phyloP scores from a whole-genome alignment of 2,797 vertebrate genomes.

The Megaceryle alcyon region DNA sequence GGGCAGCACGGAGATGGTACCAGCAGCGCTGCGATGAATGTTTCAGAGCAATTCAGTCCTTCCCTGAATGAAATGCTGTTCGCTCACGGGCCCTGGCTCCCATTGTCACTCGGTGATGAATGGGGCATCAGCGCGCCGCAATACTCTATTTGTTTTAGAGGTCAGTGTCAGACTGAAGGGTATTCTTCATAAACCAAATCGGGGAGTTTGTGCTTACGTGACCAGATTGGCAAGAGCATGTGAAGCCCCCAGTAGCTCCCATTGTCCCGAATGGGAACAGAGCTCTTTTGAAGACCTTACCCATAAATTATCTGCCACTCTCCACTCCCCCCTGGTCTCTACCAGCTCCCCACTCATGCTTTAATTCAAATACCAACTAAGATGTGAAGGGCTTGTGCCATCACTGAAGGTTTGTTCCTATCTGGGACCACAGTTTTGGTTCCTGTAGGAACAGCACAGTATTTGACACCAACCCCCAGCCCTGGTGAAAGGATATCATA shows the following conservation, averaged over 20 bases:
- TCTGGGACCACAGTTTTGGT: not conserved
- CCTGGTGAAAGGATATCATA: rapidly evolving
- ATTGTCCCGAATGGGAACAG: slow-evolving; percentile 58
- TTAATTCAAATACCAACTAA: not conserved
- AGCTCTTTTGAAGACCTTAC: slow-evolving; percentile 57
- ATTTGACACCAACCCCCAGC: not conserved
- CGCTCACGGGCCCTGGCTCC: slow-evolving; percentile 8
- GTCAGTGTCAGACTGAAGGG: slow-evolving; percentile 71
- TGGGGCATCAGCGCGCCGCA: slow-evolving; percentile 49
- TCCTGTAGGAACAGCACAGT: rapidly evolving
- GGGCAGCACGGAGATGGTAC: not conserved
- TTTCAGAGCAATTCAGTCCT: not conserved
- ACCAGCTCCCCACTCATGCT: not conserved
- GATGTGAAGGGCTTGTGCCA: not conserved
- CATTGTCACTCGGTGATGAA: slow-evolving; percentile 67
- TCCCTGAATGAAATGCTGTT: not conserved
- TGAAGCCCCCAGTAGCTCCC: slow-evolving; percentile 11
- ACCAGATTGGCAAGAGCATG: slow-evolving; percentile 53
- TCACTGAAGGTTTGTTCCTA: not conserved
- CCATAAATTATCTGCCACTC: slow-evolving; percentile 48
- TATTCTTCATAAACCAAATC: slow-evolving; percentile 55
- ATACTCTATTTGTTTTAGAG: slow-evolving; percentile 69
- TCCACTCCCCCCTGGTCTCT: rapidly evolving
- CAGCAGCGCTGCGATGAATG: not conserved
- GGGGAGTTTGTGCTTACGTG: slow-evolving; percentile 64